Evolutionary conservation across 2,888 invertebrate species (phyloP), one percentile per base, ranked within the genome.

Genomic region (Amphipyra berbera): DNA sequence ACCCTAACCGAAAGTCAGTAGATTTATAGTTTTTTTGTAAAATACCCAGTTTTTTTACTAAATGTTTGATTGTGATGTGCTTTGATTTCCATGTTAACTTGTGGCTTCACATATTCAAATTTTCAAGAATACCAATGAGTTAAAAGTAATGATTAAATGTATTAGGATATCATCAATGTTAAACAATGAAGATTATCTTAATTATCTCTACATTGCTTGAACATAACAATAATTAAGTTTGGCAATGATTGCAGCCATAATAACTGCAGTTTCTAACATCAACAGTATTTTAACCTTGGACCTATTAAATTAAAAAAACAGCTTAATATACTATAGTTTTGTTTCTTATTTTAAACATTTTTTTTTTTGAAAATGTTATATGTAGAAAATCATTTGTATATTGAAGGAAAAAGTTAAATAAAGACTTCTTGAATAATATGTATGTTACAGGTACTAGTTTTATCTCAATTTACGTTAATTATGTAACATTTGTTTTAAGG

Each of bases 161-260:
- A n/a, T n/a, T n/a, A n/a, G n/a, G n/a, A n/a, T n/a, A n/a, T n/a
- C n/a, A n/a, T n/a, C n/a, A n/a, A n/a, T n/a, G n/a, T n/a, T n/a
- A n/a, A n/a, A n/a, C n/a, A n/a, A n/a, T n/a, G n/a, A n/a, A n/a
- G n/a, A n/a, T n/a, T n/a, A n/a, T n/a, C n/a, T n/a, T n/a, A n/a
- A n/a, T n/a, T 21, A 2, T 21, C 21, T 21, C 5, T 35, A 9
- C 30, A 21, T 9, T 40, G 21, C 50, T 30, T 42, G 14, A 15
- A 52, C 35, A 37, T 40, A 48, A 41, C 40, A 69, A 53, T 46
- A 13, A 50, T 10, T 2, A 68, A 35, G 52, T 67, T 69, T 67
- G 68, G 55, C 56, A 61, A 61, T 44, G n/a, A 58, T 58, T 73
- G 15, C 68, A 61, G 37, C 2, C 10, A 21, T 30, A 49, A 57